phyloP scores from a whole-genome alignment of 1,140 invertebrate species.

The Trissolcus basalis region DNA sequence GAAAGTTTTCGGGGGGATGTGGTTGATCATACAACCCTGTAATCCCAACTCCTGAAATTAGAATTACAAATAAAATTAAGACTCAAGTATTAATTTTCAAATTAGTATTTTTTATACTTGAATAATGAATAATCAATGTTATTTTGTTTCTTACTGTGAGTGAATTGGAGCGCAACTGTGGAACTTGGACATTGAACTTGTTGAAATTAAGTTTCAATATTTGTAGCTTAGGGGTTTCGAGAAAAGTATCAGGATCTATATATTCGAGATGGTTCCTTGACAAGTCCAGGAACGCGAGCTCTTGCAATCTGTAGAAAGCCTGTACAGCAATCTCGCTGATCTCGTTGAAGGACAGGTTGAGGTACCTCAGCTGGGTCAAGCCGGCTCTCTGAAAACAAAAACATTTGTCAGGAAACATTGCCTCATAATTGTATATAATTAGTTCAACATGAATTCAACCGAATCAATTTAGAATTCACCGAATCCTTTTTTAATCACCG shows the following conservation, averaged over 20 bases:
- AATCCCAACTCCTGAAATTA: slow-evolving; percentile 65
- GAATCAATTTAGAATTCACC: too few species aligned
- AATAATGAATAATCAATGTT: too few species aligned
- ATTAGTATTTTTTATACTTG: too few species aligned
- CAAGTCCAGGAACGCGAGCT: slow-evolving; percentile 68
- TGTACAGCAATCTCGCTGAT: slow-evolving; percentile 65
- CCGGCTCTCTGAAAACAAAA: slow-evolving; percentile 63
- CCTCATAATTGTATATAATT: neutral
- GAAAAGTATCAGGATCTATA: slow-evolving; percentile 62
- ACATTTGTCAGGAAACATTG: neutral
- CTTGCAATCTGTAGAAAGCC: slow-evolving; percentile 63
- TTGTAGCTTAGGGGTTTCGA: slow-evolving; percentile 58
- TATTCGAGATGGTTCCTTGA: slow-evolving; percentile 68
- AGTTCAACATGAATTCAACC: neutral
- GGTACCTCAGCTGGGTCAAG: slow-evolving; percentile 63
- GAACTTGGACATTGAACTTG: slow-evolving; percentile 66
- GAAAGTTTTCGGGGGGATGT: slow-evolving; percentile 64
- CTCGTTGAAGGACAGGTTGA: slow-evolving; percentile 69
- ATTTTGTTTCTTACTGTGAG: slow-evolving; percentile 61
- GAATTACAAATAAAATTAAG: slow-evolving; percentile 10
- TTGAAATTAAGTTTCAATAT: slow-evolving; percentile 66
- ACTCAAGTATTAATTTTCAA: too few species aligned
- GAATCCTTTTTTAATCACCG: too few species aligned
- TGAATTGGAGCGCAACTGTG: slow-evolving; percentile 58
- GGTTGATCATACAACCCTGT: slow-evolving; percentile 65